Evolutionary conservation across 2,113 vertebrate genomes (phyloP), one percentile per base, ranked within the genome.

Genomic region (Cervus canadensis): DNA sequence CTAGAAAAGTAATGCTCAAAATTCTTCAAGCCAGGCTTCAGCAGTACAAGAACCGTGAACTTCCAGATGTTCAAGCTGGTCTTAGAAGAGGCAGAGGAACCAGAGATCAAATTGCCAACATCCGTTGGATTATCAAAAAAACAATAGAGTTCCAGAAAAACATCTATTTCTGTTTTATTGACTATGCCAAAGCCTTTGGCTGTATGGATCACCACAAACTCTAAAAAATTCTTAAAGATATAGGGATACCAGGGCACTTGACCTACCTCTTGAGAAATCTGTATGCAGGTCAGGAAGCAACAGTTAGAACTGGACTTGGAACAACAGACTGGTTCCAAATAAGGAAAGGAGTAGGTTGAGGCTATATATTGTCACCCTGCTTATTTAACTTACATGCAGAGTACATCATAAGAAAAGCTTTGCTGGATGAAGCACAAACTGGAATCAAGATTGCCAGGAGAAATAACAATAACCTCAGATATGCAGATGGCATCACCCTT

Each of bases 21-120:
- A 17, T 67, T n/a, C 62, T 64, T 16, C 33, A 67, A 19, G 16
- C 8, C 16, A 67, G 62, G 62, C 33, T 67, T 67, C 33, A 67
- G 0, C 33, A n/a, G 7, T 67, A 67, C 16, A 19, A 19, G 33
- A 67, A 67, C 16, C 2, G 0, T 67, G 33, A n/a, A 67, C 4
- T 67, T 67, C 16, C 33, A n/a, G 33, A n/a, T 19, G 33, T 67
- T 19, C 33, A 67, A 19, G 33, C 15, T n/a, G 16, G 7, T n/a
- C 19, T 67, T 67, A 67, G 62, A 67, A n/a, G 62, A n/a, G 33
- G 2, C 16, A n/a, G 16, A n/a, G 7, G 62, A 67, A 67, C 16
- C 33, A n/a, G 16, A 19, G 7, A n/a, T 67, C 16, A 67, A 67
- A n/a, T n/a, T 67, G 62, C 16, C 33, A 67, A 4, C 33, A 19